Evolutionary conservation across 1,140 invertebrate species (phyloP).

Genomic region (Micrasema minimum): DNA sequence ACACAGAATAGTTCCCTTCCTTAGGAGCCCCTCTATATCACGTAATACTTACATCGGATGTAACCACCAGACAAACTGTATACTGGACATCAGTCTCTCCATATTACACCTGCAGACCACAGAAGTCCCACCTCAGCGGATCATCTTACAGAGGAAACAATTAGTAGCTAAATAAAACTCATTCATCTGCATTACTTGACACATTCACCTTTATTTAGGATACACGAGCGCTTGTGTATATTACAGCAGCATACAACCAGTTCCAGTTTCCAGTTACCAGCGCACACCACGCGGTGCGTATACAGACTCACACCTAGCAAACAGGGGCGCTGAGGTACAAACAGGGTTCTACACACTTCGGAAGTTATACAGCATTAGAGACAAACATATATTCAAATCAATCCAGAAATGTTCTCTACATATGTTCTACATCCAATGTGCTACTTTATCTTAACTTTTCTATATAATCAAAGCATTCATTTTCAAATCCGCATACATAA

Average conservation of each 20-base stretch:
- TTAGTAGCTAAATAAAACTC: conserved; percentile 19
- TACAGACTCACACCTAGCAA: conserved; percentile 17
- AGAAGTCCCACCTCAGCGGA: conserved; percentile 17
- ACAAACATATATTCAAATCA: conserved; percentile 3
- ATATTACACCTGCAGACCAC: conserved; percentile 14
- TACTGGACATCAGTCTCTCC: conserved; percentile 10
- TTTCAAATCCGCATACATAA: conserved; percentile 17
- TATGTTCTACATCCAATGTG: conserved; percentile 8
- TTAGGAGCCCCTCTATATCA: background rate
- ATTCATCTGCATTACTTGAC: conserved; percentile 25
- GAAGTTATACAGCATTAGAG: conserved; percentile 5
- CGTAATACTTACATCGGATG: conserved; percentile 16
- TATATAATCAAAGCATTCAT: conserved; percentile 12
- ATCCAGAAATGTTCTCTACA: conserved; percentile 19
- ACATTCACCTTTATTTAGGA: conserved; percentile 33
- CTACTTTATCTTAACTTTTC: conserved; percentile 8
- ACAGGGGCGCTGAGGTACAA: background rate
- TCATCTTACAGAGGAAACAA: conserved; percentile 29
- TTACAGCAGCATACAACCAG: conserved; percentile 11
- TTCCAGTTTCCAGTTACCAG: too few relatives aligned
- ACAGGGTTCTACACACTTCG: conserved; percentile 16
- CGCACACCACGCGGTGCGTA: background rate
- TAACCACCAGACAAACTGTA: conserved; percentile 21
- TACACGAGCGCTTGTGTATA: conserved; percentile 20
- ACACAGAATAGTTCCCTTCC: conserved; percentile 2